phyloP scores from a whole-genome alignment of 2,888 invertebrate species.

The Hydrotaea diabolus region DNA sequence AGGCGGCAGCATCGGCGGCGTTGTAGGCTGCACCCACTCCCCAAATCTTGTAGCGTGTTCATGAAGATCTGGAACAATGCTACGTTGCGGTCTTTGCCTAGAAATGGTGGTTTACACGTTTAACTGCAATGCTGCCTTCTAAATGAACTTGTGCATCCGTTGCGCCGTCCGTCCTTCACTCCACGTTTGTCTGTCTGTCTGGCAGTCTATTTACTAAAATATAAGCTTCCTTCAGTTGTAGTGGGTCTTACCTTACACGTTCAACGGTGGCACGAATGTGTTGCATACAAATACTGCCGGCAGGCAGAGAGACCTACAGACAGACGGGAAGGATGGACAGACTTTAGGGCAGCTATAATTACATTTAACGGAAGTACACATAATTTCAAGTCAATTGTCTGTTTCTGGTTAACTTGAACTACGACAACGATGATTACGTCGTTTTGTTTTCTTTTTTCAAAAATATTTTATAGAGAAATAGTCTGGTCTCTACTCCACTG shows the following conservation, averaged over 20 bases:
- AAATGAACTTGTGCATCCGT: constrained; percentile 13
- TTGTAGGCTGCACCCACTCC: constrained; percentile 3
- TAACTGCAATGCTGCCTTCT: constrained; percentile 9
- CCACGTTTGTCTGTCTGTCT: not conserved
- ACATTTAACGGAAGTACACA: constrained; percentile 69
- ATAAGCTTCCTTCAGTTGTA: constrained; percentile 33
- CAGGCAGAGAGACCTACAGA: not conserved
- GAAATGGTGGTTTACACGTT: constrained; percentile 25
- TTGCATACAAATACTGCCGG: not conserved
- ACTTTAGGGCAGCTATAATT: constrained; percentile 66
- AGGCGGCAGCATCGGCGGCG: not conserved
- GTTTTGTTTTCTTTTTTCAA: not conserved
- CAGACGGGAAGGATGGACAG: not conserved
- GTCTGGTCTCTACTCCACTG: not conserved
- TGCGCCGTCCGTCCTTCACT: constrained; percentile 17
- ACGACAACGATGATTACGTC: not conserved
- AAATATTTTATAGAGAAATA: constrained; percentile 17
- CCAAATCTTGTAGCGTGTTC: constrained; percentile 28
- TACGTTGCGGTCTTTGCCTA: constrained; percentile 34
- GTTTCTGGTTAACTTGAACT: constrained; percentile 58
- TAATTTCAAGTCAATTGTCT: constrained; percentile 69
- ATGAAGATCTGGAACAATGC: constrained; percentile 15
- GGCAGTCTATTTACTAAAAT: constrained; percentile 56
- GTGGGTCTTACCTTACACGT: not conserved
- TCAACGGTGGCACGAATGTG: not conserved